Evolutionary conservation across 2,113 vertebrate genomes (phyloP), one percentile per base, ranked within the genome.

Genomic region (Pluvialis apricaria): DNA sequence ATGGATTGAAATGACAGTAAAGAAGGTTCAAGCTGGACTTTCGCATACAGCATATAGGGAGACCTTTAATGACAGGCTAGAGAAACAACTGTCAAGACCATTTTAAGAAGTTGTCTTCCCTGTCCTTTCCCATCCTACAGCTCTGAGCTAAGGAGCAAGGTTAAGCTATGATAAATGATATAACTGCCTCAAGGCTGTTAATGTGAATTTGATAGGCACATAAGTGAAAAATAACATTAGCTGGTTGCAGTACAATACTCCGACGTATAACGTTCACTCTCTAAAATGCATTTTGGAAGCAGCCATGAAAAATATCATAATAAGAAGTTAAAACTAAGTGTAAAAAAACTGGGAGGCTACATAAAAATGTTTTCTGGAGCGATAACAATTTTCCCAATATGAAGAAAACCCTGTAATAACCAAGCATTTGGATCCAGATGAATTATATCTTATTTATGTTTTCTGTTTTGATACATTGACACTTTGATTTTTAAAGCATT

Each of bases 191-290:
- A 12, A 16, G 38, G 61, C 28, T 71, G 51, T 15, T 75, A 18
- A 36, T 31, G 42, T 21, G 62, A 62, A 79, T 75, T 68, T 34
- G 57, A 10, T 13, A 36, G 21, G 42, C 11, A 76, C 1, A 1
- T 9, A 72, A 70, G 47, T 68, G 51, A 62, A 58, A 87, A 71
- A 58, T 13, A 45, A 26, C 5, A 12, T 24, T 26, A 10, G 19
- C 45, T 64, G 31, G 3, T 14, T 68, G 62, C 88, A 85, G 21
- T 20, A 47, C 4, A 36, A 21, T 25, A 18, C 28, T 64, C 15
- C 6, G 38, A 42, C 20, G 47, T 0, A 22, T 8, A 51, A 19
- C 6, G 10, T 5, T 6, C 6, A 2, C 32, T 45, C 45, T 38
- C 15, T 11, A 36, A 78, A 57, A 65, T 0, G 0, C 34, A 7